These are phyloP conservation scores for Leptonema lineaticorne DNA, from an alignment of 1,140 invertebrate species.

Conservation along the genomic window DNA sequence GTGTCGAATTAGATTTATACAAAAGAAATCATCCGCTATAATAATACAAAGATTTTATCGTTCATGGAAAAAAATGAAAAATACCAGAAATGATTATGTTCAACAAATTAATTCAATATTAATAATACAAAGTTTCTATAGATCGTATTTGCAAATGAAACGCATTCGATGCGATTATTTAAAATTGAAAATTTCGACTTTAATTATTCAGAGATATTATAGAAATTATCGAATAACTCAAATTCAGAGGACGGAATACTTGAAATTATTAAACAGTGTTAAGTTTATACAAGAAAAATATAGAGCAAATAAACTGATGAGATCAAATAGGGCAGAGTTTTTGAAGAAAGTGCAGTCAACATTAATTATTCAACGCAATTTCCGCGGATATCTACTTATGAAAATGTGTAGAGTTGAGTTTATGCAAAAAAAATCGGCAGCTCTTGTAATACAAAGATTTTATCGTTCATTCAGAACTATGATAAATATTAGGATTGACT, in stretches of 20 bases:
- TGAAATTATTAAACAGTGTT: slow-evolving; percentile 10
- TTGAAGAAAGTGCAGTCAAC: too few species aligned
- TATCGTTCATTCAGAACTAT: background rate
- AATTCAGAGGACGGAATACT: slow-evolving; percentile 28
- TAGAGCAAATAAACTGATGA: background rate
- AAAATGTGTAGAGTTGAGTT: too few species aligned
- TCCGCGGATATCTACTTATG: too few species aligned
- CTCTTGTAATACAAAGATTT: background rate
- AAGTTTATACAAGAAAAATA: background rate
- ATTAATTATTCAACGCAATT: too few species aligned
- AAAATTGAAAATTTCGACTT: slow-evolving; percentile 31
- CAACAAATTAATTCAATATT: background rate
- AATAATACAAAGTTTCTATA: background rate
- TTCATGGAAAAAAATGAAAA: background rate
- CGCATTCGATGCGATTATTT: slow-evolving; percentile 36
- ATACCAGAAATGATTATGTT: background rate
- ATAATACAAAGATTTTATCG: slow-evolving; percentile 44
- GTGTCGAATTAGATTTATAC: slow-evolving; percentile 38
- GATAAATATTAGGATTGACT: background rate
- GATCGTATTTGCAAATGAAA: slow-evolving; percentile 14
- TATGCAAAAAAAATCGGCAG: too few species aligned
- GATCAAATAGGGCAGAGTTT: too few species aligned
- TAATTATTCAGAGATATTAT: slow-evolving; percentile 43
- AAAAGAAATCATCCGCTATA: slow-evolving; percentile 35
- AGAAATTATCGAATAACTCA: slow-evolving; percentile 42